phyloP scores from a whole-genome alignment of 92 coral and sea anemone genomes.

The Nematostella vectensis region DNA sequence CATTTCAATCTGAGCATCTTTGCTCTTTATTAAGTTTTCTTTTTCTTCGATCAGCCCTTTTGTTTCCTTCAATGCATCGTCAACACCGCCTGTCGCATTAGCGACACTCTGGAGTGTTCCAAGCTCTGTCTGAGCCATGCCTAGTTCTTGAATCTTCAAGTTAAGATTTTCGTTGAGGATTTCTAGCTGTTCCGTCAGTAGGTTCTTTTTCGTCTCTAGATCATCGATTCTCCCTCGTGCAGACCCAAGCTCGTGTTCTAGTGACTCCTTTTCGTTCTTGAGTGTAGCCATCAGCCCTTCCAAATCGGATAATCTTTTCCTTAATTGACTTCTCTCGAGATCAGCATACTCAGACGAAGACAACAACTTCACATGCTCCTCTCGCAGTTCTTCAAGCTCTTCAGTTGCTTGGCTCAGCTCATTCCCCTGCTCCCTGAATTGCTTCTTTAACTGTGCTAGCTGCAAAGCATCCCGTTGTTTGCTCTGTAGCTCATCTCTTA shows the following conservation, averaged over 20 bases:
- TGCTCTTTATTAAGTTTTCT: conserved; percentile 1
- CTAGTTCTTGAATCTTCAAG: conserved; percentile 1
- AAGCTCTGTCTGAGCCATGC: too few relatives aligned
- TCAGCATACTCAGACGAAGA: conserved; percentile 14
- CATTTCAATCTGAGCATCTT: conserved; percentile 30
- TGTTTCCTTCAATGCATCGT: too few relatives aligned
- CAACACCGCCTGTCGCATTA: too few relatives aligned
- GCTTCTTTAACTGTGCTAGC: conserved; percentile 31
- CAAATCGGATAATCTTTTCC: too few relatives aligned
- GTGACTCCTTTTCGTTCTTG: neutral
- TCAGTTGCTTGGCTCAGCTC: conserved; percentile 8
- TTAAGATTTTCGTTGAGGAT: neutral
- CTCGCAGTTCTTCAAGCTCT: neutral
- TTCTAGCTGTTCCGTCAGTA: neutral
- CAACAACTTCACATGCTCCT: conserved; percentile 8
- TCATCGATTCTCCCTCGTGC: too few relatives aligned
- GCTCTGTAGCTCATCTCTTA: conserved; percentile 16
- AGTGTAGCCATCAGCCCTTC: neutral
- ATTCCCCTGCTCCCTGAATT: conserved; percentile 22
- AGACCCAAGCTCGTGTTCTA: too few relatives aligned
- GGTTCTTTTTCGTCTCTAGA: neutral
- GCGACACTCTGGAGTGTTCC: too few relatives aligned
- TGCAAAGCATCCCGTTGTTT: conserved; percentile 19
- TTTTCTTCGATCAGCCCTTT: too few relatives aligned
- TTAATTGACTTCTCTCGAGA: conserved; percentile 12